Conservation (phyloP, 2,113 vertebrate genomes). For the Rhizomys pruinosus region DNA sequence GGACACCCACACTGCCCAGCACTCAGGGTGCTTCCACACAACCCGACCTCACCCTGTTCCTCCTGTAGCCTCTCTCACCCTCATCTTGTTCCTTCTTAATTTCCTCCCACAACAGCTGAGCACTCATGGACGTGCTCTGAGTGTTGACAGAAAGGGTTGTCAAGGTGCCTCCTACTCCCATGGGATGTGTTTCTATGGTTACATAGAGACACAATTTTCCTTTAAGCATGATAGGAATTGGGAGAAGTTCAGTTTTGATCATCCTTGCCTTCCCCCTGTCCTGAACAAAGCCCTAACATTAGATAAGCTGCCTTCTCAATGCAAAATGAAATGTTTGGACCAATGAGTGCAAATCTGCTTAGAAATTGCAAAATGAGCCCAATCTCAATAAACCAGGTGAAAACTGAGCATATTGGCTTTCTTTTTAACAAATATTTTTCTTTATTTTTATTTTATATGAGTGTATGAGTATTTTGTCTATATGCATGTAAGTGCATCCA, state of each 20-base stretch:
- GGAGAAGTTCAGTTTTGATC: not conserved
- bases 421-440: too few relatives aligned
- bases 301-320: not conserved
- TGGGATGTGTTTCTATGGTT: too few relatives aligned
- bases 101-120: not conserved
- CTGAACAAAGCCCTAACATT: too few relatives aligned
- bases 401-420: not conserved
- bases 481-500: too few relatives aligned
- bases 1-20: not conserved
- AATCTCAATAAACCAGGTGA: not conserved
- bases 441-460: too few relatives aligned
- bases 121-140: not conserved
- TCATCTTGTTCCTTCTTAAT: not conserved
- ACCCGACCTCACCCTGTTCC: fast-evolving
- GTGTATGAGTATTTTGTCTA: too few relatives aligned
- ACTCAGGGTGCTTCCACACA: not conserved
- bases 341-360: not conserved
- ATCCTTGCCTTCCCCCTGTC: not conserved
- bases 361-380: not conserved
- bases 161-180: not conserved
- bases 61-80: not conserved
- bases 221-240: not conserved
- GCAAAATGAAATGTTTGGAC: not conserved
- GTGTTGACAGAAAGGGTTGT: not conserved
- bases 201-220: not conserved